phyloP scores from a whole-genome alignment of 2,113 vertebrate species.

The Python bivittatus region DNA sequence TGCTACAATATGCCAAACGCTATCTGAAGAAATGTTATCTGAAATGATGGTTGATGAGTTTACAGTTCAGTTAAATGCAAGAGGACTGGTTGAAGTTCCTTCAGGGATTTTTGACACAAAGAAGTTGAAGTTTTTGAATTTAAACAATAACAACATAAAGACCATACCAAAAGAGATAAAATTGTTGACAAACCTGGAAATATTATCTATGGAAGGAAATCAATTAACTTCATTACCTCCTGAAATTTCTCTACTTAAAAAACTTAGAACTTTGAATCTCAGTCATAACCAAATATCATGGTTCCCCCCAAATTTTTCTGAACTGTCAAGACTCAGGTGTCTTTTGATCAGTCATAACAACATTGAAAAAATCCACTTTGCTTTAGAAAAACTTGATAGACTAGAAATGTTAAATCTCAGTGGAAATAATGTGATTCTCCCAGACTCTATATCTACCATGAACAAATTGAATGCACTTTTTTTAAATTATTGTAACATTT shows the following conservation, averaged over 20 bases:
- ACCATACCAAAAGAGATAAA: slow-evolving; percentile 44
- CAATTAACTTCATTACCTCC: slow-evolving; percentile 56
- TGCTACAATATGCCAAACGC: background rate
- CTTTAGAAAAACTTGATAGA: slow-evolving; percentile 54
- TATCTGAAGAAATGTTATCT: background rate
- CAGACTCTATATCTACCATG: slow-evolving; percentile 47
- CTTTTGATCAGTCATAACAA: slow-evolving; percentile 60
- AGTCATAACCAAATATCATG: slow-evolving; percentile 56
- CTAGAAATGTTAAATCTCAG: slow-evolving; percentile 64
- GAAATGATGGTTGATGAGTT: slow-evolving; percentile 26
- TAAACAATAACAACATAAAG: slow-evolving; percentile 66
- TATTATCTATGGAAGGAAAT: slow-evolving; percentile 66
- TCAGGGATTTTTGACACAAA: slow-evolving; percentile 46
- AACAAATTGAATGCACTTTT: slow-evolving; percentile 61
- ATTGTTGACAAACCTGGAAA: slow-evolving; percentile 61
- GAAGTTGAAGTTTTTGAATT: slow-evolving; percentile 62
- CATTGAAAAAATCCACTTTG: slow-evolving; percentile 58
- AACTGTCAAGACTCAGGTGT: slow-evolving; percentile 52
- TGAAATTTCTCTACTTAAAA: slow-evolving; percentile 62
- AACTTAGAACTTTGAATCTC: slow-evolving; percentile 62
- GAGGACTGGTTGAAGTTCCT: slow-evolving; percentile 57
- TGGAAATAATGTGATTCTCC: slow-evolving; percentile 58
- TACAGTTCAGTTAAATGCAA: slow-evolving; percentile 53
- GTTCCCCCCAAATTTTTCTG: slow-evolving; percentile 54
- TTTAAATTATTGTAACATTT: slow-evolving; percentile 55